Percentiles rank a stretch among this genome's conserved stretches.
Evolutionary conservation across 2,113 vertebrate genomes (phyloP).

Genomic region (Antennarius striatus): DNA sequence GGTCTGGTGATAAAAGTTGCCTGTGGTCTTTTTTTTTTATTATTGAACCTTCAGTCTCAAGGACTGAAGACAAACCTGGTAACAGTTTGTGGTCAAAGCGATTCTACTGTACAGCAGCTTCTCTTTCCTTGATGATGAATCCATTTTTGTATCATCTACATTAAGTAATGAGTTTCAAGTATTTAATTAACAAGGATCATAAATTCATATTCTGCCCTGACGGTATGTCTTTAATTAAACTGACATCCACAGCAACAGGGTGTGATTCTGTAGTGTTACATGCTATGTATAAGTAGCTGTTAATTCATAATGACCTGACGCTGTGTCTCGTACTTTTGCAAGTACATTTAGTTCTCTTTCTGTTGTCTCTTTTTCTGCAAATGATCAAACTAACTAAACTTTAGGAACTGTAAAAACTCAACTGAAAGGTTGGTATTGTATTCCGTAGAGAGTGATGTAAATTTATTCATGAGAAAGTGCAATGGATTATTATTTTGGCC

Average conservation of each 20-base stretch:
- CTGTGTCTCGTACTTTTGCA: no score
- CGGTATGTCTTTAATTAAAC: no score
- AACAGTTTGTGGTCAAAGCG: constrained; percentile 1
- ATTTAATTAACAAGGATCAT: not conserved
- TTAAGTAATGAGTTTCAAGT: not conserved
- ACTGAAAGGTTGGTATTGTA: constrained; percentile 10
- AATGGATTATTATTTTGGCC: constrained; percentile 50
- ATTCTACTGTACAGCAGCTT: no score
- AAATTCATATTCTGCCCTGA: not conserved
- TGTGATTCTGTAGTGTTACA: no score
- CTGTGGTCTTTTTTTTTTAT: constrained; percentile 20
- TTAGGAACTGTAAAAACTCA: constrained; percentile 12
- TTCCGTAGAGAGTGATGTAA: constrained; percentile 40
- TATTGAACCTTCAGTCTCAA: constrained; percentile 14
- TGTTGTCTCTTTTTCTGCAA: not conserved
- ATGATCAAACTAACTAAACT: constrained; percentile 8
- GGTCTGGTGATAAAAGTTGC: constrained; percentile 1
- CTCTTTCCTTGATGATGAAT: no score
- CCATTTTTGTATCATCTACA: not conserved
- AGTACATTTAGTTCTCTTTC: not conserved
- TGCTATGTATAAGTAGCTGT: no score
- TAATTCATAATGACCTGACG: no score
- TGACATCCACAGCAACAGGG: no score
- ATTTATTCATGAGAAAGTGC: constrained; percentile 68
- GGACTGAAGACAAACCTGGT: constrained; percentile 17